phyloP scores from a whole-genome alignment of 1,140 invertebrate genomes.

The Pentalonia nigronervosa region DNA sequence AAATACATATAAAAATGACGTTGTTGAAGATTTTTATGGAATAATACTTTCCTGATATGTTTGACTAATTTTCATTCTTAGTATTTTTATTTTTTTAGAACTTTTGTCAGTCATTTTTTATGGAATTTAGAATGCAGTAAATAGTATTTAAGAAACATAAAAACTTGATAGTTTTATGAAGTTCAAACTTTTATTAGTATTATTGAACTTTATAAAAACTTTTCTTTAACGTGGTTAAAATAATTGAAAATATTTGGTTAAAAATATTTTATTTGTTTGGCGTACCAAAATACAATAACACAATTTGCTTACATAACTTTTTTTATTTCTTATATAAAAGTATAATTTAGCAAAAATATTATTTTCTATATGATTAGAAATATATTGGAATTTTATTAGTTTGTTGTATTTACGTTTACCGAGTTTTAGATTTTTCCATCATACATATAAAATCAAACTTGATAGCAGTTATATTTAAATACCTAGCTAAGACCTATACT shows the following conservation, averaged over 20 bases:
- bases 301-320: neutral
- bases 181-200: constrained; percentile 10
- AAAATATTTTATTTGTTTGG: constrained; percentile 1
- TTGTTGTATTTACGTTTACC: neutral
- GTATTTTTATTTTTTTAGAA: neutral
- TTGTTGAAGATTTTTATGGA: neutral
- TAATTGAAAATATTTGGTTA: neutral
- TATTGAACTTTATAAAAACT: constrained; percentile 20
- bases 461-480: neutral
- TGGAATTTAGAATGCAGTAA: neutral
- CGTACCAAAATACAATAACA: neutral
- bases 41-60: neutral
- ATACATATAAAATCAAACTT: neutral
- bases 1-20: neutral
- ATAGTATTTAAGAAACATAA: constrained; percentile 3
- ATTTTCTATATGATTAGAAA: neutral
- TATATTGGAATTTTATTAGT: neutral
- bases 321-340: neutral
- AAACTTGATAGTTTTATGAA: constrained; percentile 1
- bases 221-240: neutral
- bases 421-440: neutral
- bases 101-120: neutral
- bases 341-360: neutral
- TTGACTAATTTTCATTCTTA: neutral
- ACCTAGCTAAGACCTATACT: neutral